A percentile compares a stretch with the other conserved stretches of the same genome.
Conservation (phyloP, 35 echinoderm and acorn worm genomes). For the Lytechinus pictus region DNA sequence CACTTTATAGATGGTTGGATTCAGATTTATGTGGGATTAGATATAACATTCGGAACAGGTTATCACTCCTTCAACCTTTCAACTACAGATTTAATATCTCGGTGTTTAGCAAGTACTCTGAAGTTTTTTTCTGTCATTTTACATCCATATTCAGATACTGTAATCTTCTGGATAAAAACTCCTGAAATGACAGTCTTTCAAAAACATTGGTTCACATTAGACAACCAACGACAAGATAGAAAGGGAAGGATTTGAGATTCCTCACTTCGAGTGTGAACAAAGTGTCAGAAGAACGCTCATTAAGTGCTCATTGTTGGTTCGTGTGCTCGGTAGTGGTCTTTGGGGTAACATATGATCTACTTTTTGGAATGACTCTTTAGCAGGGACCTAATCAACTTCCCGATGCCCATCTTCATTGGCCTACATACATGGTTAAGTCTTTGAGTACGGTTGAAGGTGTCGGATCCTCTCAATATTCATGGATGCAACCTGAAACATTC, state of each 20-base stretch:
- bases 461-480: background rate
- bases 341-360: background rate
- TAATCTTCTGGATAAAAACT: too few species aligned
- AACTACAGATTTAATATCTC: too few species aligned
- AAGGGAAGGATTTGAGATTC: background rate
- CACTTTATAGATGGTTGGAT: too few species aligned
- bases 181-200: too few species aligned
- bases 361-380: slow-evolving; percentile 14
- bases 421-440: background rate
- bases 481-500: background rate
- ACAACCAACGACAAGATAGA: background rate
- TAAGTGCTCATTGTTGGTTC: background rate
- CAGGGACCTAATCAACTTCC: background rate
- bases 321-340: background rate
- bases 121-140: too few species aligned
- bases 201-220: too few species aligned
- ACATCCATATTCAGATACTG: too few species aligned
- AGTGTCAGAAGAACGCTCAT: background rate
- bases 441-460: background rate
- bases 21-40: too few species aligned
- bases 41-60: too few species aligned
- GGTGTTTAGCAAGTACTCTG: too few species aligned
- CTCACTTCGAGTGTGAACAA: background rate
- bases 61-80: too few species aligned
- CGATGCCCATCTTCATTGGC: slow-evolving; percentile 12